Base-by-base conservation (phyloP, 1,140 invertebrate species). In the Manduca sexta region DNA sequence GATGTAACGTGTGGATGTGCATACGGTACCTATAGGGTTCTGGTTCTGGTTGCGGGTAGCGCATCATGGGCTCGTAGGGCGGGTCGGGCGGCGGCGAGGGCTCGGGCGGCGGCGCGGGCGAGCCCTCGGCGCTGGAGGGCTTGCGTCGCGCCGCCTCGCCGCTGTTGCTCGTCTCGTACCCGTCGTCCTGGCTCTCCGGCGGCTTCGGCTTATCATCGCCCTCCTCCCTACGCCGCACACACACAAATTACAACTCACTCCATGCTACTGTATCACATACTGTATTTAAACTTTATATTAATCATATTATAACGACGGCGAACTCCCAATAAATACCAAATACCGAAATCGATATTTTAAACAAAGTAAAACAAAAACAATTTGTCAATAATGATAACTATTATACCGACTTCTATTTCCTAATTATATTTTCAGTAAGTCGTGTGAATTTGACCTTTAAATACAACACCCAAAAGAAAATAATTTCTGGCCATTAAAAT, bases 111-210 rank as follows among this genome's bases (percentile, higher is more conserved):
- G 79, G 71, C 52, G 67, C 70, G 44, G 73, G 74, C 38, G 71
- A 74, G 52, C 64, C 69, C 64, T 79, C 73, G n/a, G 69, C 66
- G 67, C 74, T 77, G 41, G 75, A 73, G 60, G 83, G 77, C 66
- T 79, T 81, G 56, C 73, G 77, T 48, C 75, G 77, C 67, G 70
- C 67, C 64, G 69, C 78, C 74, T 86, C 91, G 76, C 93, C 90
- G 79, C 93, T 93, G 64, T 92, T 93, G 86, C 92, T 92, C 55
- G 93, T 94, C 87, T 95, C 93, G 87, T 94, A 94, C 54, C 93
- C 93, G 86, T 95, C 93, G 88, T 95, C 93, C 71, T 93, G 89
- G 56, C 90, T 90, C 82, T 94, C 93, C 65, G 91, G 88, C 60
- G 77, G 68, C 70, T 76, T 84, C 70, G 81, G 75, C 68, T 87